A percentile compares a stretch with the other conserved stretches of the same genome.
phyloP scores from a whole-genome alignment of 2,888 invertebrate genomes.

The Mesoligia furuncula region DNA sequence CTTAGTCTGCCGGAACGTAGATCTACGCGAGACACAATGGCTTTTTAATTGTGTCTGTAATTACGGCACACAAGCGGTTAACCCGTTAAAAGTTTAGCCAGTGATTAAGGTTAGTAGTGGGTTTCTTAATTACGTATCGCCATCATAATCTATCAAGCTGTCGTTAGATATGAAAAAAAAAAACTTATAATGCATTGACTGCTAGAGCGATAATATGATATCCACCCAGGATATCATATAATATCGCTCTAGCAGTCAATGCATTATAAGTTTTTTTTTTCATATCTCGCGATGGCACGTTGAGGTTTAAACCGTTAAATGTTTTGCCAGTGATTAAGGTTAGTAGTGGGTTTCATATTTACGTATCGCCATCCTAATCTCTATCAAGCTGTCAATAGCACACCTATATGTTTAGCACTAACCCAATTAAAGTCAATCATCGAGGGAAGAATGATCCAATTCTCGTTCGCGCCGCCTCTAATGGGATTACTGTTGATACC shows the following conservation, averaged over 20 bases:
- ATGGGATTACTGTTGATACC: constrained; percentile 55
- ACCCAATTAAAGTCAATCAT: constrained; percentile 57
- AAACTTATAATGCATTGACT: too few species aligned
- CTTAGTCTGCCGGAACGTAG: too few species aligned
- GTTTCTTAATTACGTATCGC: too few species aligned
- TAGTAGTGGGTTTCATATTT: not conserved
- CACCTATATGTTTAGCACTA: constrained; percentile 26
- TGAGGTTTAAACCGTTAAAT: not conserved
- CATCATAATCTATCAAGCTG: too few species aligned
- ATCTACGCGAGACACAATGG: too few species aligned
- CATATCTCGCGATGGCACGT: not conserved
- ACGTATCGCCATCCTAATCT: constrained; percentile 29
- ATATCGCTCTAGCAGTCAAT: too few species aligned
- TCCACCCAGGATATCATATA: not conserved
- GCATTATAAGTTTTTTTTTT: not conserved
- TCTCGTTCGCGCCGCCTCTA: constrained; percentile 40
- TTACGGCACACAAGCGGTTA: too few species aligned
- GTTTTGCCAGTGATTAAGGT: not conserved
- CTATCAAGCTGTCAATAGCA: constrained; percentile 23
- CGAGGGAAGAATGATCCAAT: constrained; percentile 54
- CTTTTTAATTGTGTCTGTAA: too few species aligned
- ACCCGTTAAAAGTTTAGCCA: too few species aligned
- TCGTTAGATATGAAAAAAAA: too few species aligned
- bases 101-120: too few species aligned
- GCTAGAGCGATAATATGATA: too few species aligned